Evolutionary conservation across 2,113 vertebrate genomes (phyloP), one percentile per base, ranked within the genome.

Genomic region (Aspidoscelis tigris): DNA sequence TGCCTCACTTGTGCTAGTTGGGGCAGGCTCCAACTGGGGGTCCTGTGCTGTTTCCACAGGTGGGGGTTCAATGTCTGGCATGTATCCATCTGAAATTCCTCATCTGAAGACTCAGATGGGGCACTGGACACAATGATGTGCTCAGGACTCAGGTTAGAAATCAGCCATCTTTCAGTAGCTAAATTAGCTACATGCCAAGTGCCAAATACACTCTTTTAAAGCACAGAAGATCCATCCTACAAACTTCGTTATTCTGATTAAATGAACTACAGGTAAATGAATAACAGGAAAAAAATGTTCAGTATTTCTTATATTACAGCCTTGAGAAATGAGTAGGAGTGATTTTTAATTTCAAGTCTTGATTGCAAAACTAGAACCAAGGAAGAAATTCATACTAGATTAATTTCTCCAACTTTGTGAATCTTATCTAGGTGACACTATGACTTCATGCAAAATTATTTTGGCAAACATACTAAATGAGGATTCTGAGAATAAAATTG

Each of bases 401-500:
- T 64, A 74, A 82, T 74, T 65, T n/a, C 65, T 47, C 43, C 18
- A 18, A 74, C 9, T 58, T 65, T 74, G 24, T 33, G 5, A 82
- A 74, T 22, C 39, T 4, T 74, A 64, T 58, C 71, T 33, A 64
- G 41, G 55, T 64, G 80, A 74, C 10, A 44, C n/a, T 47, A 41
- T 20, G 65, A 33, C 14, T 80, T 87, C 24, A 69, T 39, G 21
- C 84, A 90, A 21, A 80, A 7, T 80, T 2, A 76, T 81, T 92
- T 91, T 87, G 92, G 86, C 88, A 7, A 92, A 76, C 76, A 87
- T 80, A 87, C 41, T 16, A 18, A 90, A 89, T 85, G 71, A 71
- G 81, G 73, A 94, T 85, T 88, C 81, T 80, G 87, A 87, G 16
- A 88, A 73, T 43, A 1, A 53, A 82, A 90, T 41, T 86, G 77